phyloP scores from a whole-genome alignment of 1,140 invertebrate species.

The Xylocopa sonorina region DNA sequence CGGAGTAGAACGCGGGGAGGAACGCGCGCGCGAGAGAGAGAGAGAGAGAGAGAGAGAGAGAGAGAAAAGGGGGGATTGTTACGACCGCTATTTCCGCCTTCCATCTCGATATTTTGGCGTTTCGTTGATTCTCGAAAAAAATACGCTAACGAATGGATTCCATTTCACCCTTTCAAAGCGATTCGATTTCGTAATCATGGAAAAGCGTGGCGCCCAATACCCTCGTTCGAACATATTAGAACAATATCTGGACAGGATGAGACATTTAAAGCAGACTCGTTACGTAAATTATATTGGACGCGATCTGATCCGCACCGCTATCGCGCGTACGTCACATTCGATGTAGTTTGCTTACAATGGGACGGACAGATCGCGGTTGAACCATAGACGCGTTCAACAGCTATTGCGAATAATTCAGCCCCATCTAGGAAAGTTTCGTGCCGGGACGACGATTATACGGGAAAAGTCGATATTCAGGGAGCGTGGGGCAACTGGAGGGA shows the following conservation, averaged over 20 bases:
- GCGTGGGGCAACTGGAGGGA: background rate
- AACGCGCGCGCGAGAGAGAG: no score
- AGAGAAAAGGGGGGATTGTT: background rate
- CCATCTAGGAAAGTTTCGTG: background rate
- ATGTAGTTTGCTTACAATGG: slow-evolving; percentile 45
- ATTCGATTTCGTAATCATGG: no score
- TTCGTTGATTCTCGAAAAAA: background rate
- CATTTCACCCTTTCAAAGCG: no score
- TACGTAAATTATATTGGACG: slow-evolving; percentile 32
- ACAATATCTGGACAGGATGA: slow-evolving; percentile 41
- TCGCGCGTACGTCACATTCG: slow-evolving; percentile 39
- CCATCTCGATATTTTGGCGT: background rate
- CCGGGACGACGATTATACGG: background rate
- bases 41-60: no score
- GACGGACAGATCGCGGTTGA: background rate
- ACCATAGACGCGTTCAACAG: background rate
- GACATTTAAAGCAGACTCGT: no score
- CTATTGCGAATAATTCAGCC: slow-evolving; percentile 18
- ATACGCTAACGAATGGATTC: background rate
- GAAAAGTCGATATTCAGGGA: background rate
- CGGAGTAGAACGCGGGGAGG: no score
- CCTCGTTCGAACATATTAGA: background rate
- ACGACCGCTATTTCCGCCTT: background rate
- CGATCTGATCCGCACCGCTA: slow-evolving; percentile 30
- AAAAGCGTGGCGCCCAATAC: no score